Evolutionary conservation across 2,113 vertebrate genomes (phyloP), one percentile per base, ranked within the genome.

Genomic region (Furnarius figulus): DNA sequence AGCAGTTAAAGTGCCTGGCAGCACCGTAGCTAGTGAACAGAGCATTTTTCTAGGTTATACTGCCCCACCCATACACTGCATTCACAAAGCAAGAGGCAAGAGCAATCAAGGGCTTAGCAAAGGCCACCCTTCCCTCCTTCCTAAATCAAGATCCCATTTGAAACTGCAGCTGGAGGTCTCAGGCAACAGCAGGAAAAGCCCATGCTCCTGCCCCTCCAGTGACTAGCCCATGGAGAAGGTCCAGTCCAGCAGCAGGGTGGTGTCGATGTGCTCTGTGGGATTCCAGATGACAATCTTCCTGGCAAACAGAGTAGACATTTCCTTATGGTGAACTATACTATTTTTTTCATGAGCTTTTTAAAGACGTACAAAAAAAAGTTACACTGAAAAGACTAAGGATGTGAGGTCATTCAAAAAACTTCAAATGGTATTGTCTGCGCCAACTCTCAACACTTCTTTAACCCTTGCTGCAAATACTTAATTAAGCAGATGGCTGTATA

Each of bases 211-310:
- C 25, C 44, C 22, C n/a, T 77, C n/a, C 20, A 40, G 58, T 1
- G 4, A 49, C 44, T 42, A 40, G 24, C 14, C 30, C 8, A 3
- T 1, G 7, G 0, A 61, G 78, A 81, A 50, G n/a, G 24, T 8
- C 27, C 58, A 22, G 6, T 7, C 63, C 19, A 23, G 73, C 4
- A 37, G 50, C 59, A 6, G 40, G 49, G 68, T 1, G 12, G 19
- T 4, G 0, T n/a, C 2, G 0, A 35, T 14, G 31, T 23, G n/a
- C 67, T 61, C 15, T 18, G 28, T 6, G 35, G 24, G 24, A 49
- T 61, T 58, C 52, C 58, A 75, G 1, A 37, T 18, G 30, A 72
- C 56, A 72, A 78, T 35, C 47, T 71, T 50, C 52, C 68, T 68
- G 70, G 53, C 66, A 52, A 42, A 42, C 42, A 42, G 37, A 49